These are phyloP conservation scores for Micronycteris hirsuta DNA, from an alignment of 2,113 vertebrate genomes.

Conservation along the genomic window DNA sequence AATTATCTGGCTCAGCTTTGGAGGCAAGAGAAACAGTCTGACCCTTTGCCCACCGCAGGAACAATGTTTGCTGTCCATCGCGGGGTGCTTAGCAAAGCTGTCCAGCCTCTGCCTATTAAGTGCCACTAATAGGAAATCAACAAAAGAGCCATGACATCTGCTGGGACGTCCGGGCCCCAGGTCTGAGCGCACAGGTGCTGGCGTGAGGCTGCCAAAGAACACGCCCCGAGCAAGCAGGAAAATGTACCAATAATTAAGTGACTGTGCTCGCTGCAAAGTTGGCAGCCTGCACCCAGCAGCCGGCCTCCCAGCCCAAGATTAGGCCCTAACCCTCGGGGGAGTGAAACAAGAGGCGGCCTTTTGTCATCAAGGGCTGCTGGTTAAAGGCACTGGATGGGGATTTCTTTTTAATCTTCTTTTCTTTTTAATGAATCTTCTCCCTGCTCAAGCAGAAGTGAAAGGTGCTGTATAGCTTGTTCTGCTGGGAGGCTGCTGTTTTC, in stretches of 20 bases:
- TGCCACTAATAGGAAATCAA: constrained; percentile 81
- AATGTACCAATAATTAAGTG: constrained; percentile 52
- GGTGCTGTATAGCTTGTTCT: not conserved
- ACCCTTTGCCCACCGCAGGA: constrained; percentile 83
- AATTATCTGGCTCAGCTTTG: constrained; percentile 87
- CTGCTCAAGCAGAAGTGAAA: not conserved
- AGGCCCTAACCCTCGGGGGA: not conserved
- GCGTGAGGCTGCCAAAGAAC: constrained; percentile 69
- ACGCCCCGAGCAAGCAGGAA: not conserved
- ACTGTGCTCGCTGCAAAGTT: not conserved
- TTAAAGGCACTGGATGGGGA: not conserved
- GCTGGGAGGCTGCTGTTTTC: not conserved
- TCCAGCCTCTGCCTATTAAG: constrained; percentile 81
- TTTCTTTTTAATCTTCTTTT: constrained; percentile 8
- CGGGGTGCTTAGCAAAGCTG: constrained; percentile 82
- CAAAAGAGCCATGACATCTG: constrained; percentile 85
- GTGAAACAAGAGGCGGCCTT: not conserved
- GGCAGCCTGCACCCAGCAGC: constrained; percentile 31
- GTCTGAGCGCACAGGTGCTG: constrained; percentile 84
- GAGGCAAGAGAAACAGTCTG: constrained; percentile 82
- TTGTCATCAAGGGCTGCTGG: not conserved
- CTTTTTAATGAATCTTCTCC: constrained; percentile 42
- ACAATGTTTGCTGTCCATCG: constrained; percentile 86
- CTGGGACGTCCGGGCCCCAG: constrained; percentile 75
- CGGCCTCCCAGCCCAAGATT: not conserved